These are phyloP conservation scores for Esox niger DNA, from an alignment of 2,113 vertebrate species.

Conservation along the genomic window DNA sequence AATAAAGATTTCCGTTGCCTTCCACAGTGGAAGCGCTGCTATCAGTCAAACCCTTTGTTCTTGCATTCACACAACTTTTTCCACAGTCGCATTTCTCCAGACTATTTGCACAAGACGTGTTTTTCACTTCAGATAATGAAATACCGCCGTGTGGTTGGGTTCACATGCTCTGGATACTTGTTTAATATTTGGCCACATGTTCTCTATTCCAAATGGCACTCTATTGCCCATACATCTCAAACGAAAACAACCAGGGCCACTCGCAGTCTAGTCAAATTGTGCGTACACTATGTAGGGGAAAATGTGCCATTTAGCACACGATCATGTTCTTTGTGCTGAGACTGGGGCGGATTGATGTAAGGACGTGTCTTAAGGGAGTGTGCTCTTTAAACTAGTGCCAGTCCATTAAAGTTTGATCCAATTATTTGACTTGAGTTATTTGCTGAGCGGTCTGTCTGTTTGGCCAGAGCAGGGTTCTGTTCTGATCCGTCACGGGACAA, in stretches of 20 bases:
- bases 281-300: too few relatives aligned
- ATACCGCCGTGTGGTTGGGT: conserved; percentile 9
- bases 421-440: background rate
- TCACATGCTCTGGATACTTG: conserved; percentile 16
- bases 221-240: too few relatives aligned
- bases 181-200: conserved; percentile 8
- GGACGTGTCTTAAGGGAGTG: conserved; percentile 3
- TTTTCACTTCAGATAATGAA: background rate
- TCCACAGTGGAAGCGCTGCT: background rate
- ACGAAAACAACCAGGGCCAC: too few relatives aligned
- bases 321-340: too few relatives aligned
- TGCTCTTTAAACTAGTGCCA: conserved; percentile 28
- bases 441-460: background rate
- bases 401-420: conserved; percentile 14
- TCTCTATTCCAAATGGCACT: background rate
- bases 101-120: background rate
- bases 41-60: conserved; percentile 15
- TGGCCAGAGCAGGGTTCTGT: background rate
- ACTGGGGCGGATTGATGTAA: background rate
- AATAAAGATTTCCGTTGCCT: conserved; percentile 36
- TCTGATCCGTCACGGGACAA: too few relatives aligned
- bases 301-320: too few relatives aligned
- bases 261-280: too few relatives aligned
- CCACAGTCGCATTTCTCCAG: background rate
- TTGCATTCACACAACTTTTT: conserved; percentile 13